Evolutionary conservation across 2,113 vertebrate genomes (phyloP).

Genomic region (Rhinogobius similis): DNA sequence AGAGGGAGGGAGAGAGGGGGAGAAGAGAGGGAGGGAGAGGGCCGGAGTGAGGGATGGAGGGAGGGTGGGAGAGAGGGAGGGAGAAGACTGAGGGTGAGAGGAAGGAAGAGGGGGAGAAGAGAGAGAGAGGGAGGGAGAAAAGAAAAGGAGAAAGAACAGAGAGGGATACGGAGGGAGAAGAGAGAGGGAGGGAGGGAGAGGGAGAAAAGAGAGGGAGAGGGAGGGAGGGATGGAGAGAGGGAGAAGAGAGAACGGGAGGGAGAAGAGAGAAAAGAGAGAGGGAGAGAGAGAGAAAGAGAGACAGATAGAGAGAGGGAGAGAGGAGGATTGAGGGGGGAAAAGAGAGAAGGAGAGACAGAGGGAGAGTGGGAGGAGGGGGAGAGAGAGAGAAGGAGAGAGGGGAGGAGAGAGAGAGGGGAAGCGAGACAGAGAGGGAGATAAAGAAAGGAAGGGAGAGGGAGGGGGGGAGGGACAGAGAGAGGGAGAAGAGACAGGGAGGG

Average conservation of each 20-base stretch:
- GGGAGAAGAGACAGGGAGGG: conserved; percentile 33
- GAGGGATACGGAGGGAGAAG: conserved; percentile 37
- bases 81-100: background rate
- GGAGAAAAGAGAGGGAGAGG: no score
- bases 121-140: conserved; percentile 32
- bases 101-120: conserved; percentile 7
- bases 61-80: background rate
- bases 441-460: conserved; percentile 34
- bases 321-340: conserved; percentile 34
- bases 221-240: background rate
- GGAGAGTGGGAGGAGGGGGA: no score
- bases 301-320: conserved; percentile 36
- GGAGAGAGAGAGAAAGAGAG: conserved; percentile 21
- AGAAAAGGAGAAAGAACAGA: conserved; percentile 29
- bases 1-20: background rate
- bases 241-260: background rate
- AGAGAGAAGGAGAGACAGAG: background rate
- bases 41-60: background rate
- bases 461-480: conserved; percentile 24
- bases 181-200: background rate
- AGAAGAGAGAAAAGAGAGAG: conserved; percentile 35
- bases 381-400: background rate
- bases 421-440: conserved; percentile 23
- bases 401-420: background rate
- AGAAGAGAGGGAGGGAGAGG: no score